Evolutionary conservation across 2,888 invertebrate species (phyloP).

Genomic region (Clostera curtula): DNA sequence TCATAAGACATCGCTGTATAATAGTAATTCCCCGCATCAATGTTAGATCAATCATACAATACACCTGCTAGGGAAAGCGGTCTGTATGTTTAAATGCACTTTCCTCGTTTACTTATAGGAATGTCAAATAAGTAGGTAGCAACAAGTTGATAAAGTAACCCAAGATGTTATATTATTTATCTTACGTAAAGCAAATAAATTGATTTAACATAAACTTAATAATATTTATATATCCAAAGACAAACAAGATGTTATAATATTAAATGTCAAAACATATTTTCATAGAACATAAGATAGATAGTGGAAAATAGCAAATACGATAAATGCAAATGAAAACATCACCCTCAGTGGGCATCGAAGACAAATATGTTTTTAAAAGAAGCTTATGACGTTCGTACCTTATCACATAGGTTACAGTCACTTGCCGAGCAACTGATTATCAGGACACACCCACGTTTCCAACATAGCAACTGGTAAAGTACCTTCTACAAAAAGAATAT

Average conservation of each 20-base stretch:
- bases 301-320: slow-evolving; percentile 57
- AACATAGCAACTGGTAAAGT: slow-evolving; percentile 45
- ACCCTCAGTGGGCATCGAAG: slow-evolving; percentile 43
- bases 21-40: too few species aligned
- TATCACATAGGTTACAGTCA: slow-evolving; percentile 42
- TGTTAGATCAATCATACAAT: too few species aligned
- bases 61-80: too few species aligned
- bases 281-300: slow-evolving; percentile 66
- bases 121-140: too few species aligned
- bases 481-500: too few species aligned
- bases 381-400: slow-evolving; percentile 42
- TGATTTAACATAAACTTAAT: slow-evolving; percentile 7
- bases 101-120: too few species aligned
- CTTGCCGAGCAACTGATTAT: slow-evolving; percentile 39
- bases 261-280: slow-evolving; percentile 60
- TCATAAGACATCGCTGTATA: too few species aligned
- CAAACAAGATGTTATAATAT: slow-evolving; percentile 49
- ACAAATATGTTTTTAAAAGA: slow-evolving; percentile 66
- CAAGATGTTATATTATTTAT: too few species aligned
- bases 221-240: slow-evolving; percentile 23
- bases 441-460: slow-evolving; percentile 65
- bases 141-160: too few species aligned
- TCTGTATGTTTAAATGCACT: too few species aligned
- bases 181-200: slow-evolving; percentile 4
- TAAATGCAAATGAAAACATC: slow-evolving; percentile 57